Conservation (phyloP, 2,113 vertebrate species). For the Oryzias javanicus region DNA sequence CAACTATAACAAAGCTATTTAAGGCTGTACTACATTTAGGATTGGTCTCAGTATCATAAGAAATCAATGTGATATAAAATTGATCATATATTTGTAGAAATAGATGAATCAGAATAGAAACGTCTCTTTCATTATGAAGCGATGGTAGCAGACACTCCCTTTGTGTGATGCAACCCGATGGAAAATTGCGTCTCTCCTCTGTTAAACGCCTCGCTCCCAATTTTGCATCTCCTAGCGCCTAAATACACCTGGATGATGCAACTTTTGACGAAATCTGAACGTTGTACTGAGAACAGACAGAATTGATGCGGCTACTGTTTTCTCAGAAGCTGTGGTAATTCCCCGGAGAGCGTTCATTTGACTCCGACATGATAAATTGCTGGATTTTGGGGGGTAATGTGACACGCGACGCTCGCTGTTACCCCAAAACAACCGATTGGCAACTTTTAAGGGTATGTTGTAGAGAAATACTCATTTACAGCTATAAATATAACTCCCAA, state of each 20-base stretch:
- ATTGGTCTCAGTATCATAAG: too few relatives aligned
- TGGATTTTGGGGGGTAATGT: background rate
- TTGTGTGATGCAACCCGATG: background rate
- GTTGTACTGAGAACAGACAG: background rate
- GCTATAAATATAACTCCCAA: background rate
- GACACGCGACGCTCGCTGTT: too few relatives aligned
- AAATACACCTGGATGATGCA: conserved; percentile 6
- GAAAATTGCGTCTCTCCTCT: background rate
- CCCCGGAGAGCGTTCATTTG: background rate
- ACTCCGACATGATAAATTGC: conserved; percentile 11
- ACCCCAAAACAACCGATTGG: background rate
- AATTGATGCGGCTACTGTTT: conserved; percentile 6
- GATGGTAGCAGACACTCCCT: background rate
- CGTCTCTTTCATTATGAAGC: too few relatives aligned
- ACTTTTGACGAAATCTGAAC: background rate
- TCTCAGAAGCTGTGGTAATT: conserved; percentile 7
- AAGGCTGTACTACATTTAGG: too few relatives aligned
- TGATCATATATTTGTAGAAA: too few relatives aligned
- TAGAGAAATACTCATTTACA: background rate
- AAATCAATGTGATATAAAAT: too few relatives aligned
- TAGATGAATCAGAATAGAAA: too few relatives aligned
- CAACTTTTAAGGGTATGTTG: background rate
- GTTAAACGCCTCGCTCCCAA: background rate
- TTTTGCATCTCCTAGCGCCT: background rate
- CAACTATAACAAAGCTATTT: background rate